phyloP scores from a whole-genome alignment of 2,113 vertebrate species.

The Macrotus californicus region DNA sequence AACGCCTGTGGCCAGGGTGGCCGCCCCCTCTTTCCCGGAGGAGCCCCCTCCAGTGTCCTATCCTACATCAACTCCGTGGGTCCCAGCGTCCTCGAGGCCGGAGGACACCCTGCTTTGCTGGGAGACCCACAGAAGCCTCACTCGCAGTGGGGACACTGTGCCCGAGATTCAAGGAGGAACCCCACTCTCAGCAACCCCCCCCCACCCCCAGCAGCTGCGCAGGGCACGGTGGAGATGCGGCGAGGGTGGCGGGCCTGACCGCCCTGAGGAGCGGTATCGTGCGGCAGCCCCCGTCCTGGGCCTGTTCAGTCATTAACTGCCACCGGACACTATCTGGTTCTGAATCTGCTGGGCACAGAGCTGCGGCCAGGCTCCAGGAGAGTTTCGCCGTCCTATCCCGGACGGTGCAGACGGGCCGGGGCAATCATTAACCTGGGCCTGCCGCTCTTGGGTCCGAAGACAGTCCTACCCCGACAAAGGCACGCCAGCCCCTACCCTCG shows the following conservation, averaged over 20 bases:
- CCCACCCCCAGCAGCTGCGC: no score
- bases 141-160: accelerated
- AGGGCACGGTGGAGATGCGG: accelerated
- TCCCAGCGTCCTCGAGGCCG: accelerated
- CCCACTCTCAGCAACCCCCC: not conserved
- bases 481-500: conserved; percentile 39
- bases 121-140: accelerated
- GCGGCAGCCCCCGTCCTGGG: not conserved
- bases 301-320: not conserved
- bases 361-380: not conserved
- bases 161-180: accelerated
- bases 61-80: accelerated
- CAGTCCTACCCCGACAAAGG: not conserved
- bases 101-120: no score
- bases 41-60: not conserved
- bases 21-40: not conserved
- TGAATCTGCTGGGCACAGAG: not conserved
- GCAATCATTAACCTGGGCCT: not conserved
- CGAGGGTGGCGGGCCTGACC: accelerated
- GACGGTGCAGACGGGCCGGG: not conserved
- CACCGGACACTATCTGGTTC: accelerated
- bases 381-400: not conserved
- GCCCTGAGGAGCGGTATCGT: not conserved
- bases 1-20: conserved; percentile 10
- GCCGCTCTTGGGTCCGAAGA: not conserved